Base-by-base conservation (phyloP, 53 echinoderm and acorn worm genomes). In the Crossaster papposus region DNA sequence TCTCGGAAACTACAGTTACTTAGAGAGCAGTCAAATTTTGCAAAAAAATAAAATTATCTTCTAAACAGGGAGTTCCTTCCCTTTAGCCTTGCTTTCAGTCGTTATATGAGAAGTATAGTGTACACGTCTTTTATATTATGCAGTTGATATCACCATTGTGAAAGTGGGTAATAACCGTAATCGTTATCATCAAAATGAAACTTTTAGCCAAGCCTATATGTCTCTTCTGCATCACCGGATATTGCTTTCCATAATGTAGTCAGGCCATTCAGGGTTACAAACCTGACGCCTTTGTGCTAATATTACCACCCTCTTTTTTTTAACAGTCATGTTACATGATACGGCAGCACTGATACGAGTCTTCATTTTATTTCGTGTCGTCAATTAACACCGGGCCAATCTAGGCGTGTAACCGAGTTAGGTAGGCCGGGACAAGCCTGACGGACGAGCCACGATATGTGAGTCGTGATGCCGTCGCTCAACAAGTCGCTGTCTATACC, bases 341-440 rank as follows among this genome's bases (percentile, higher is more conserved):
- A 30, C 64, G 22, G 33, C 64, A 22, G 64, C 70, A 28, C 44
- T 23, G 65, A 22, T n/a, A n/a, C 22, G 18, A 24, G n/a, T 65
- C 70, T 83, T 35, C 63, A 55, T 77, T n/a, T n/a, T n/a, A n/a
- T n/a, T n/a, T 55, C 87, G 77, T 58, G 36, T 74, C 55, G 63
- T 87, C 87, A 87, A 76, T 87, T 87, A 87, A 87, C 87, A 34
- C 87, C 26, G 63, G 4, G 35, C 31, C 77, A 33, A 77, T 58
- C 76, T 75, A 75, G 85, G 85, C 87, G 87, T 87, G 87, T 87
- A 87, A 87, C 87, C 53, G 55, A 87, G 75, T 87, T 87, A 87
- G 87, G 50, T 55, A 55, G 58, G 80, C 31, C 37, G 76, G 54
- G 77, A n/a, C 14, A 34, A 55, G 76, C 30, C 87, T 64, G 85